phyloP scores from a whole-genome alignment of 2,888 invertebrate species.

The Pristionchus entomophagus region DNA sequence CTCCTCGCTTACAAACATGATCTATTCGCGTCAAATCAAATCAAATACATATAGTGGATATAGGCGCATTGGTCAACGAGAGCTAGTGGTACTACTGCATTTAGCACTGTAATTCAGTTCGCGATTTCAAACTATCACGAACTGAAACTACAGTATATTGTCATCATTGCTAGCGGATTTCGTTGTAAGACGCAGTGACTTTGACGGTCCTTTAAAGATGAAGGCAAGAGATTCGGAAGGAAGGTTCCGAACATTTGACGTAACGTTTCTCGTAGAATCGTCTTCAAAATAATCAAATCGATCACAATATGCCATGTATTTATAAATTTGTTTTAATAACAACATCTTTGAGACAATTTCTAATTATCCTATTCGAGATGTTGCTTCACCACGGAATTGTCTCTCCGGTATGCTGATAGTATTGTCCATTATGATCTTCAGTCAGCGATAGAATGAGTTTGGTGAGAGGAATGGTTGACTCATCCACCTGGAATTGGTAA shows the following conservation, averaged over 20 bases:
- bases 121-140: no score
- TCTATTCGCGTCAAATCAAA: no score
- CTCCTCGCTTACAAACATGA: no score
- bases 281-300: neutral
- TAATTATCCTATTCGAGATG: neutral
- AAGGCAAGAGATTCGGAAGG: no score
- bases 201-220: no score
- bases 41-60: neutral
- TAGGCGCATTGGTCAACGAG: no score
- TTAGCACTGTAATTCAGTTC: no score
- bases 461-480: neutral
- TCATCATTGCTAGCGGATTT: no score
- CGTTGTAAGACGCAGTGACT: no score
- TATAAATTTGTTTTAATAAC: neutral
- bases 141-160: no score
- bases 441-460: conserved; percentile 4
- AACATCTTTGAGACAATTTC: neutral
- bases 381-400: no score
- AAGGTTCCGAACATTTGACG: neutral
- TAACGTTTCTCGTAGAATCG: neutral
- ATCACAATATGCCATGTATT: neutral
- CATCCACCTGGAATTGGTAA: neutral
- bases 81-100: no score
- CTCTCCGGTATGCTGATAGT: neutral
- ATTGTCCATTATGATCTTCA: conserved; percentile 16